Percentiles rank a stretch among this genome's conserved stretches.
phyloP scores from a whole-genome alignment of 1,140 invertebrate genomes.

The Bactericera cockerelli region DNA sequence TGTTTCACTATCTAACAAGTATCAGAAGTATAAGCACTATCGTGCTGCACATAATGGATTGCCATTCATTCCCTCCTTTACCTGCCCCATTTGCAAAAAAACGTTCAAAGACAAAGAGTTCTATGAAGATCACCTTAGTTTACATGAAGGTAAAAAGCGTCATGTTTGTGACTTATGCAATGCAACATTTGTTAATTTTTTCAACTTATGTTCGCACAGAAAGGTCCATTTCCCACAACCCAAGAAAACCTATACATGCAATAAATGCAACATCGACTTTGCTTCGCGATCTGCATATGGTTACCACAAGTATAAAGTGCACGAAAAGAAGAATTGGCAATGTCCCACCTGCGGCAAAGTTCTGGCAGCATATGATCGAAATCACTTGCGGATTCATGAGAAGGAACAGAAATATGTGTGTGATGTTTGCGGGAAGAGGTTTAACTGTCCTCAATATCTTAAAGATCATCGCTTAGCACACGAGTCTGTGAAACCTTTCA shows the following conservation, averaged over 20 bases:
- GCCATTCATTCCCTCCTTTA: background rate
- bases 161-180: background rate
- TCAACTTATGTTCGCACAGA: background rate
- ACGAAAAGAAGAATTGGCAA: constrained; percentile 5
- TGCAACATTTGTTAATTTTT: background rate
- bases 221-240: background rate
- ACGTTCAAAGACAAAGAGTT: background rate
- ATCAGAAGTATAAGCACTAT: background rate
- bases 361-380: background rate
- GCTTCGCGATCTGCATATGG: background rate
- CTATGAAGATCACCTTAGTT: background rate
- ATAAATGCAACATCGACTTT: background rate
- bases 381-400: background rate
- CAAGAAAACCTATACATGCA: constrained; percentile 4
- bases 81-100: background rate
- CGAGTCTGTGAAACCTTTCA: constrained; percentile 31
- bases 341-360: constrained; percentile 1
- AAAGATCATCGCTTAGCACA: constrained; percentile 32
- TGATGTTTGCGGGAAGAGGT: background rate
- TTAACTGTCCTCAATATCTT: background rate
- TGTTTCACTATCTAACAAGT: background rate
- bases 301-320: background rate
- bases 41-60: background rate
- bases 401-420: background rate
- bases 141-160: background rate